These are phyloP conservation scores for Mystacides longicornis DNA, from an alignment of 2,888 invertebrate genomes.

Conservation along the genomic window DNA sequence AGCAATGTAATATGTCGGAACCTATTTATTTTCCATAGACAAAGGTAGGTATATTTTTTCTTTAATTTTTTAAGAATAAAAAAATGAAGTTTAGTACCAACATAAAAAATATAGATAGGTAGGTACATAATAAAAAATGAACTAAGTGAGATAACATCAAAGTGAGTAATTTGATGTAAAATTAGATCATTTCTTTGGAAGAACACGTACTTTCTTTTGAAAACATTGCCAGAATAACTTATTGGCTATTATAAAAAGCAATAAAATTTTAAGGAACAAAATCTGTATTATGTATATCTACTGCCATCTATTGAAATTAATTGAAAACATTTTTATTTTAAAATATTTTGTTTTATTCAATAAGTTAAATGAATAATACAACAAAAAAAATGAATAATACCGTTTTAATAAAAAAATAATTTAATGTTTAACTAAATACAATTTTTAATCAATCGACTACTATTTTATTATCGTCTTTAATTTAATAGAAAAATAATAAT, in stretches of 20 bases:
- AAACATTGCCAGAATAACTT: slow-evolving; percentile 23
- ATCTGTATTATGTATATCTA: neutral
- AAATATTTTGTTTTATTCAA: neutral
- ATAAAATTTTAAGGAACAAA: neutral
- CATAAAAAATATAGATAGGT: too few relatives aligned
- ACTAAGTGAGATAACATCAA: too few relatives aligned
- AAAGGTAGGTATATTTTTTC: too few relatives aligned
- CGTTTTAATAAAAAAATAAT: neutral
- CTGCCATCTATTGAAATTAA: slow-evolving; percentile 3
- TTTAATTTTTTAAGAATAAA: too few relatives aligned
- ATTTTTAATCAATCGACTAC: neutral
- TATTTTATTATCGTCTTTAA: neutral
- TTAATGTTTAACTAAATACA: neutral
- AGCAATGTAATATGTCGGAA: too few relatives aligned
- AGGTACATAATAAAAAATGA: too few relatives aligned
- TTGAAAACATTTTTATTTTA: neutral
- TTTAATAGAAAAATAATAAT: neutral
- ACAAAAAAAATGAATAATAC: neutral
- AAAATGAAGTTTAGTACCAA: too few relatives aligned
- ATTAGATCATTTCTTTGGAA: slow-evolving; percentile 23
- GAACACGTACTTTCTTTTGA: slow-evolving; percentile 18
- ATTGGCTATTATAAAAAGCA: slow-evolving; percentile 17
- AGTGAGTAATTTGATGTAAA: slow-evolving; percentile 24
- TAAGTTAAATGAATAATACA: neutral
- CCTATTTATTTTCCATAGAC: too few relatives aligned